These are phyloP conservation scores for Drosophila mulleri DNA, from an alignment of 2,888 invertebrate genomes.

Conservation along the genomic window DNA sequence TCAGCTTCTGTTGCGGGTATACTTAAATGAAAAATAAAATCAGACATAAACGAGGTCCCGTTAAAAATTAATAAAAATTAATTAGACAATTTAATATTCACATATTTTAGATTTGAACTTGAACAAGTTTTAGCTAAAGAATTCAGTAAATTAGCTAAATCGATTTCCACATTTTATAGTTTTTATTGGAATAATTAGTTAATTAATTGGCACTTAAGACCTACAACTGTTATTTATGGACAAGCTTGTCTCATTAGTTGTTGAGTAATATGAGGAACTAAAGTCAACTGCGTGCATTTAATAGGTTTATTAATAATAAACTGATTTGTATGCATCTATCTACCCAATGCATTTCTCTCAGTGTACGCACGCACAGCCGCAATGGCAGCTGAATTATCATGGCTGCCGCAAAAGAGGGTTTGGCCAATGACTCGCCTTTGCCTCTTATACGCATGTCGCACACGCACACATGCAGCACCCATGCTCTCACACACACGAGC, in stretches of 20 bases:
- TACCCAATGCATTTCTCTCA: slow-evolving; percentile 23
- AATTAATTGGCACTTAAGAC: not conserved
- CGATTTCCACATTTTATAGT: not conserved
- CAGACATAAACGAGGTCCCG: not conserved
- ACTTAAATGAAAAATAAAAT: not conserved
- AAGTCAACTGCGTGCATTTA: not conserved
- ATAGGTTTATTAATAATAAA: not conserved
- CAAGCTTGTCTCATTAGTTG: not conserved
- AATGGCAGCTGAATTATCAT: slow-evolving; percentile 50
- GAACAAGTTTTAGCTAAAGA: not conserved
- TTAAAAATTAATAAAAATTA: not conserved
- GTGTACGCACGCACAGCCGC: slow-evolving; percentile 50
- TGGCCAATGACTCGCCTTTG: slow-evolving; percentile 44
- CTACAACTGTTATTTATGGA: not conserved
- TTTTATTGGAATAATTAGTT: not conserved
- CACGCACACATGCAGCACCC: slow-evolving; percentile 30
- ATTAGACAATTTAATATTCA: no score
- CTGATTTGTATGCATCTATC: no score
- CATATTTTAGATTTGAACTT: not conserved
- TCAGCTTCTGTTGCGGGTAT: no score
- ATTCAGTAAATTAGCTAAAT: not conserved
- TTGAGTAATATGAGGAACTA: not conserved
- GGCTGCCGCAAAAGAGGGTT: slow-evolving; percentile 54
- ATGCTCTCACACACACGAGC: slow-evolving; percentile 21
- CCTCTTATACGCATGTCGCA: slow-evolving; percentile 66